These are phyloP conservation scores for Dinomys branickii DNA, from an alignment of 2,113 vertebrate species.

Conservation along the genomic window DNA sequence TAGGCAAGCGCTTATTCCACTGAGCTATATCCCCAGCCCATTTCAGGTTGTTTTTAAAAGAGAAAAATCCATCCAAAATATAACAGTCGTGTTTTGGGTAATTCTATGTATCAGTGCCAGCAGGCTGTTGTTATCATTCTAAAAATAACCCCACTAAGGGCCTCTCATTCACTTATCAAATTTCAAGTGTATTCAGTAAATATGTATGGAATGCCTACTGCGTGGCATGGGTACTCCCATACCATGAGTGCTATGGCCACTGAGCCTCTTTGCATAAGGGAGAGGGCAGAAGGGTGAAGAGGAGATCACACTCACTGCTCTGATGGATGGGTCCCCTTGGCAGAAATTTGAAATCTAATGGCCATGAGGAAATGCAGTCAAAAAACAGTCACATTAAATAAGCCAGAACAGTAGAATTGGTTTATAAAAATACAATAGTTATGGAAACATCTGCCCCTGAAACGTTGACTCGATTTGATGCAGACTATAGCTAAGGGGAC, in stretches of 20 bases:
- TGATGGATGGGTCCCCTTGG: too few species aligned
- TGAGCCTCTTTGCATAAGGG: too few species aligned
- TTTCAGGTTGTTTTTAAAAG: not conserved
- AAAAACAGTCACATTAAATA: not conserved
- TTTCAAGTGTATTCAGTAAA: slow-evolving; percentile 8
- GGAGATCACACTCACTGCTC: too few species aligned
- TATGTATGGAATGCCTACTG: not conserved
- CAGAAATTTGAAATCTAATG: not conserved
- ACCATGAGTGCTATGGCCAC: too few species aligned
- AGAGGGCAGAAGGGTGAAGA: too few species aligned
- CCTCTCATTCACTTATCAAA: slow-evolving; percentile 12
- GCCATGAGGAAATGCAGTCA: not conserved
- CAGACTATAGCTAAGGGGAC: not conserved
- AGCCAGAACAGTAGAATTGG: not conserved
- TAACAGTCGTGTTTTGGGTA: not conserved
- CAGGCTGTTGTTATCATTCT: not conserved
- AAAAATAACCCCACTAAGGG: not conserved
- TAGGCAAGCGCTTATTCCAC: too few species aligned
- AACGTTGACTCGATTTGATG: not conserved
- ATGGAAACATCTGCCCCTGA: not conserved
- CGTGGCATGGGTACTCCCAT: not conserved
- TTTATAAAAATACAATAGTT: not conserved
- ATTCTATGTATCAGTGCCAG: not conserved
- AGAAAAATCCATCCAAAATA: not conserved
- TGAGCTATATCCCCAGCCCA: too few species aligned